phyloP scores from a whole-genome alignment of 1,140 invertebrate genomes.

The Brachionus koreanus region DNA sequence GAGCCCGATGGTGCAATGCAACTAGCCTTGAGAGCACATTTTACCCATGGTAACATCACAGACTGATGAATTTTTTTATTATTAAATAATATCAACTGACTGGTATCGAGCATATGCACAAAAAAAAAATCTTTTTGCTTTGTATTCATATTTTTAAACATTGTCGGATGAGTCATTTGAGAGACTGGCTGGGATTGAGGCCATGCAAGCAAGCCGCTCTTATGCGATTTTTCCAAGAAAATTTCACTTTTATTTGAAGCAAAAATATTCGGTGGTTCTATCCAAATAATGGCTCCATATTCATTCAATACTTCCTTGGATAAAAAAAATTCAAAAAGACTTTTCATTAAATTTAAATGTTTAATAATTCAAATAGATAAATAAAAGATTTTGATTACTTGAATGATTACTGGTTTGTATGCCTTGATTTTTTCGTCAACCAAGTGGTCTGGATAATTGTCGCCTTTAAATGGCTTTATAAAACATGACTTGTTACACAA shows the following conservation, averaged over 20 bases:
- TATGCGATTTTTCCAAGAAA: neutral
- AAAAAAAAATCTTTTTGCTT: constrained; percentile 16
- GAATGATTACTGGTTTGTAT: constrained; percentile 32
- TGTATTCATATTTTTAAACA: neutral
- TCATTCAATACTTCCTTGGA: constrained; percentile 23
- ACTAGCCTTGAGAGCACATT: constrained; percentile 1
- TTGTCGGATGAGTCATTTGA: constrained; percentile 38
- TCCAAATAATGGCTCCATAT: constrained; percentile 35
- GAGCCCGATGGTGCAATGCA: constrained; percentile 32
- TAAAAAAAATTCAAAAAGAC: neutral
- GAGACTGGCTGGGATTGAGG: constrained; percentile 4
- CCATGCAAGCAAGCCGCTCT: constrained; percentile 13
- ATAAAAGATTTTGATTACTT: neutral
- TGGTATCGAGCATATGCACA: constrained; percentile 38
- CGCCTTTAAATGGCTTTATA: neutral
- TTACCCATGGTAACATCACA: constrained; percentile 33
- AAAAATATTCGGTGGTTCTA: constrained; percentile 32
- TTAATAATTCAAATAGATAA: neutral
- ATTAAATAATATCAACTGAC: constrained; percentile 17
- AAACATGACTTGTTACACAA: constrained; percentile 10
- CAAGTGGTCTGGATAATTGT: constrained; percentile 24
- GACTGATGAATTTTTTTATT: constrained; percentile 7
- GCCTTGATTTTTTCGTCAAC: constrained; percentile 7
- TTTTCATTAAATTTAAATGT: neutral
- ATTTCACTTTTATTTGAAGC: neutral